Percentiles rank a stretch among this genome's conserved stretches.
These are phyloP conservation scores for Disparrhopalites patrizii DNA, from an alignment of 2,888 invertebrate genomes.

Conservation along the genomic window DNA sequence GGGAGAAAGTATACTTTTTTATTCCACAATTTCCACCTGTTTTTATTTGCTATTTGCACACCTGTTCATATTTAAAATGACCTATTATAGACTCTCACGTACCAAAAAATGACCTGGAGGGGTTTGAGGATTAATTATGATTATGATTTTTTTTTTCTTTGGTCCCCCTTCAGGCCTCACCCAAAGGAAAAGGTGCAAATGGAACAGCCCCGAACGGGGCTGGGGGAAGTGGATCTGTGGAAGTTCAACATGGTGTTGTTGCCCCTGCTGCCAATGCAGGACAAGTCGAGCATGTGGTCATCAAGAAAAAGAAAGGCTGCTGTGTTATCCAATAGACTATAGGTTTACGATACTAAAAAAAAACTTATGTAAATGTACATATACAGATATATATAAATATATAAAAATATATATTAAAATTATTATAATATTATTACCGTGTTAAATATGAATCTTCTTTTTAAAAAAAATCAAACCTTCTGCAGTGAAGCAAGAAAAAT, in stretches of 20 bases:
- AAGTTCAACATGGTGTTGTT: constrained; percentile 68
- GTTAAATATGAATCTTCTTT: too few species aligned
- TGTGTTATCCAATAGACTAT: constrained; percentile 77
- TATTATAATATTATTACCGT: constrained; percentile 29
- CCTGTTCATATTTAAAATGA: too few species aligned
- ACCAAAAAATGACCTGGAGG: too few species aligned
- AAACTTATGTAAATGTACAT: constrained; percentile 23
- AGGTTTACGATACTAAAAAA: constrained; percentile 50
- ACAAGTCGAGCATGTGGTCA: constrained; percentile 84
- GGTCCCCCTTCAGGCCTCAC: constrained; percentile 28
- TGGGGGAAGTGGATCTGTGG: constrained; percentile 57
- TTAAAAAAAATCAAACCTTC: too few species aligned
- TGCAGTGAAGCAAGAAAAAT: too few species aligned
- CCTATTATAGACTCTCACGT: too few species aligned
- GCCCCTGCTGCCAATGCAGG: constrained; percentile 66
- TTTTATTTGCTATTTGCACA: too few species aligned
- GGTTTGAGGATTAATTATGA: not conserved
- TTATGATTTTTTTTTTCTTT: not conserved
- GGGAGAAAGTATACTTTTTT: too few species aligned
- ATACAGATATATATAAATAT: constrained; percentile 30
- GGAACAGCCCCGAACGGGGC: constrained; percentile 40
- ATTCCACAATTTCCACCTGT: too few species aligned
- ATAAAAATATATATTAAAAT: not conserved
- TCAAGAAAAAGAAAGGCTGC: constrained; percentile 94
- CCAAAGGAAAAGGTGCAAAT: constrained; percentile 41